These are phyloP conservation scores for Stenotaenia linearis DNA, from an alignment of 2,888 invertebrate genomes.

Conservation along the genomic window DNA sequence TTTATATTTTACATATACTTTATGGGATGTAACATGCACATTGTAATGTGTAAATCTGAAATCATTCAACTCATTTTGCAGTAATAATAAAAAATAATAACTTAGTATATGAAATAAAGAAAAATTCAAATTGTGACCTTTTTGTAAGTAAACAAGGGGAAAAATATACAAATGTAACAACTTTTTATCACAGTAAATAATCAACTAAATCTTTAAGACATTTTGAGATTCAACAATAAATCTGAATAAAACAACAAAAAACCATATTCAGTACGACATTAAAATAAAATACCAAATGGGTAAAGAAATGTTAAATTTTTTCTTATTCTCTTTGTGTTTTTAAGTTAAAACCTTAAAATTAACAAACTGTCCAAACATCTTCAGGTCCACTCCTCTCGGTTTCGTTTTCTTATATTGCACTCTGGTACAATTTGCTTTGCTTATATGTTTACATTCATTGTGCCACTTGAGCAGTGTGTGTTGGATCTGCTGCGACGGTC, in stretches of 20 bases:
- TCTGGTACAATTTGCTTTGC: neutral
- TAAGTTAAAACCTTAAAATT: no score
- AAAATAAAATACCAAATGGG: no score
- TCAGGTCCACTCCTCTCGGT: no score
- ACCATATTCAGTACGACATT: no score
- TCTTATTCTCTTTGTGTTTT: no score
- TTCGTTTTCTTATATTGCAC: neutral
- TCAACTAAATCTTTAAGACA: neutral
- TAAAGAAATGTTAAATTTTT: no score
- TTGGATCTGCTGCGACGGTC: slow-evolving; percentile 36
- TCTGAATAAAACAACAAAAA: neutral
- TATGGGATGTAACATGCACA: neutral
- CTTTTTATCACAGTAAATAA: neutral
- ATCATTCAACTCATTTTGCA: neutral
- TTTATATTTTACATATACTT: neutral
- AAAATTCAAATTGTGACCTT: neutral
- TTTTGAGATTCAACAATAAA: neutral
- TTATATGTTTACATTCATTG: neutral
- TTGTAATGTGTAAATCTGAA: neutral
- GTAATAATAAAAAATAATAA: neutral
- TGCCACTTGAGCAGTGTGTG: slow-evolving; percentile 30
- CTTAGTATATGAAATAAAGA: neutral
- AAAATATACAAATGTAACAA: neutral
- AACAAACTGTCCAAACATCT: neutral
- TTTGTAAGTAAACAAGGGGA: neutral